A percentile compares a stretch with the other conserved stretches of the same genome.
Evolutionary conservation across 2,888 invertebrate species (phyloP).

Genomic region (Zaprionus lineosus): DNA sequence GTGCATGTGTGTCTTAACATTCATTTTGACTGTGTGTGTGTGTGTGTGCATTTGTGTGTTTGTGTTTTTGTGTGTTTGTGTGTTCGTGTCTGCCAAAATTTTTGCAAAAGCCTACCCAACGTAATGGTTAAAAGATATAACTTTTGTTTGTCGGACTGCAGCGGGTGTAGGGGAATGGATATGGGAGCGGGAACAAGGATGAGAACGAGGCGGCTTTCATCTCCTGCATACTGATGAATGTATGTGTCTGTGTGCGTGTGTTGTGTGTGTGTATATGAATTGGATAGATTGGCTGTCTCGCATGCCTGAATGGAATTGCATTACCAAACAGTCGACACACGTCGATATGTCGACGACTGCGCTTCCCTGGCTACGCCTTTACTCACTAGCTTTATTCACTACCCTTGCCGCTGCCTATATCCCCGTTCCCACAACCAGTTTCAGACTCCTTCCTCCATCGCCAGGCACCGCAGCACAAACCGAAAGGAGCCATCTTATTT

Average conservation of each 20-base stretch:
- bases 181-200: constrained; percentile 14
- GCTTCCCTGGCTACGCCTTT: constrained; percentile 5
- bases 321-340: constrained; percentile 61
- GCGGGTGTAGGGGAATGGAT: too few species aligned
- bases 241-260: constrained; percentile 29
- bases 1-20: too few species aligned
- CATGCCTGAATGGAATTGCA: constrained; percentile 77
- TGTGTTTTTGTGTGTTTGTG: constrained; percentile 1
- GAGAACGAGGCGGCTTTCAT: constrained; percentile 53
- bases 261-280: constrained; percentile 45
- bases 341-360: constrained; percentile 29
- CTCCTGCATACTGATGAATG: constrained; percentile 73
- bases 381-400: neutral
- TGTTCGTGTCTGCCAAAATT: constrained; percentile 42
- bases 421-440: constrained; percentile 10
- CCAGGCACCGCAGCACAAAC: constrained; percentile 38
- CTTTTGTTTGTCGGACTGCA: constrained; percentile 68
- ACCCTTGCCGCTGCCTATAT: neutral
- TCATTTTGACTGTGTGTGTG: too few species aligned
- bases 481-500: constrained; percentile 77
- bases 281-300: constrained; percentile 76
- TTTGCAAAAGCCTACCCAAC: constrained; percentile 46
- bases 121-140: constrained; percentile 67
- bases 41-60: neutral
- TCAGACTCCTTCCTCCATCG: too few species aligned